phyloP scores from a whole-genome alignment of 2,888 invertebrate genomes.

The Drosophila fulvimacula region DNA sequence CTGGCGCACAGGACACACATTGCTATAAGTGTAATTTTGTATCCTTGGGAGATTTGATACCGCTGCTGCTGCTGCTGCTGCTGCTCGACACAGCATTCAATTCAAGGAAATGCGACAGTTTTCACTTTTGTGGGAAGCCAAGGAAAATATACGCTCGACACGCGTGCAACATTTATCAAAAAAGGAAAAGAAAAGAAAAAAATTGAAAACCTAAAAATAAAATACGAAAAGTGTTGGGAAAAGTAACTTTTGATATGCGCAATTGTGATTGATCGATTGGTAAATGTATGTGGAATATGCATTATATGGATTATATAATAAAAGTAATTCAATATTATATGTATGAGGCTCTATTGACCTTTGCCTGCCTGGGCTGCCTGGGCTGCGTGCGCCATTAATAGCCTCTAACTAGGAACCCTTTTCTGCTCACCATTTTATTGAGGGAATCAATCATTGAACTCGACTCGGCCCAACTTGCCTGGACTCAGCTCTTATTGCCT shows the following conservation, averaged over 20 bases:
- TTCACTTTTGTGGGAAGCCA: constrained; percentile 38
- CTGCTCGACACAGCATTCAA: constrained; percentile 35
- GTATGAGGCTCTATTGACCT: constrained; percentile 23
- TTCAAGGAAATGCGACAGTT: constrained; percentile 73
- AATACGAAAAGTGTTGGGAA: constrained; percentile 2
- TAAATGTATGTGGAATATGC: constrained; percentile 43
- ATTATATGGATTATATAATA: constrained; percentile 5
- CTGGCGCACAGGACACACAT: constrained; percentile 64
- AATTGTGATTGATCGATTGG: constrained; percentile 72
- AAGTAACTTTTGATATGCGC: constrained; percentile 29
- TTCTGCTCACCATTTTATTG: constrained; percentile 54
- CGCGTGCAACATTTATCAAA: constrained; percentile 80
- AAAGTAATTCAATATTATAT: constrained; percentile 15
- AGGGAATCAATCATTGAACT: constrained; percentile 61
- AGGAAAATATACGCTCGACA: constrained; percentile 56
- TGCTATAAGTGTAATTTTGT: constrained; percentile 58
- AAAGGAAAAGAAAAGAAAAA: constrained; percentile 11
- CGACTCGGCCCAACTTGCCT: background rate
- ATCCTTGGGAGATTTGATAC: constrained; percentile 69
- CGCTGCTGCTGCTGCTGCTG: constrained; percentile 9
- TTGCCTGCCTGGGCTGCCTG: constrained; percentile 28
- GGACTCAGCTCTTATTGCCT: constrained; percentile 34
- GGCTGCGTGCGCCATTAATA: constrained; percentile 48
- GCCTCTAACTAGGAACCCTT: constrained; percentile 57
- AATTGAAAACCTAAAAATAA: constrained; percentile 35